Evolutionary conservation across 2,888 invertebrate genomes (phyloP).

Genomic region (Folsomia candida): DNA sequence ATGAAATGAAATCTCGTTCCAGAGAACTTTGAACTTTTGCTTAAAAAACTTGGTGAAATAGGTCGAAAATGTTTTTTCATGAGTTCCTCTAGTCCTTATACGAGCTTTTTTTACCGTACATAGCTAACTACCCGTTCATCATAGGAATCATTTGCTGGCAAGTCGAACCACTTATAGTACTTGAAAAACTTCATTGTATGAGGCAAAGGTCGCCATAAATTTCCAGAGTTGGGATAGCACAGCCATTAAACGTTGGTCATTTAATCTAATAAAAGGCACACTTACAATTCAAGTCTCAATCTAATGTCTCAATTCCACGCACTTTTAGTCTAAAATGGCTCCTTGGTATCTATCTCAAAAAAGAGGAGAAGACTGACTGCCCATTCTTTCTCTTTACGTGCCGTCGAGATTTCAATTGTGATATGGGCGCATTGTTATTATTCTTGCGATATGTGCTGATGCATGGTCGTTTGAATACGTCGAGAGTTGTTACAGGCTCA

Average conservation of each 20-base stretch:
- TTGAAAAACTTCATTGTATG: neutral
- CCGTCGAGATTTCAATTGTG: neutral
- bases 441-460: neutral
- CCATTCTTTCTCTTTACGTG: neutral
- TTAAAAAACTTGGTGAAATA: neutral
- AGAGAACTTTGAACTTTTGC: neutral
- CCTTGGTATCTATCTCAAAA: neutral
- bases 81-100: neutral
- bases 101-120: no score
- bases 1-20: no score
- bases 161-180: neutral
- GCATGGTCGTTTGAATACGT: no score
- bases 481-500: no score
- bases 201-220: constrained; percentile 3
- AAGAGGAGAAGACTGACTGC: no score
- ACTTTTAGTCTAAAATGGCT: neutral
- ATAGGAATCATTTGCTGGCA: neutral
- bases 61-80: neutral
- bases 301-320: neutral
- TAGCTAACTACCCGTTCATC: no score
- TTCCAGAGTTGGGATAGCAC: neutral
- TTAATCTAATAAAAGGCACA: neutral
- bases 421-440: neutral
- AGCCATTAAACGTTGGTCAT: neutral
- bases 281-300: constrained; percentile 2